These are phyloP conservation scores for Synergus gifuensis DNA, from an alignment of 2,888 invertebrate genomes.

Conservation along the genomic window DNA sequence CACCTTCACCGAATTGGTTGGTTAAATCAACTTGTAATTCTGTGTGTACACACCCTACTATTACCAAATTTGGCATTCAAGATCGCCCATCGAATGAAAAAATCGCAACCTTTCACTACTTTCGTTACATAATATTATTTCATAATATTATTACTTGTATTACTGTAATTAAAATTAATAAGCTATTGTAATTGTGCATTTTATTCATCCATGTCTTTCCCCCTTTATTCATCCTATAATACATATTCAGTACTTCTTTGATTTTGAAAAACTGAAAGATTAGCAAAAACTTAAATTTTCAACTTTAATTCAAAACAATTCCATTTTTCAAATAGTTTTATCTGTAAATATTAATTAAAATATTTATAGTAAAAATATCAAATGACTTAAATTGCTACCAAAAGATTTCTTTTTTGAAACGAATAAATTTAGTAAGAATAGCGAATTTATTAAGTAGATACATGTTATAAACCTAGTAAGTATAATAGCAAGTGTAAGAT, in stretches of 20 bases:
- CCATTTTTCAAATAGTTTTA: not conserved
- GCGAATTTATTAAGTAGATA: not conserved
- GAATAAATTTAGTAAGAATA: not conserved
- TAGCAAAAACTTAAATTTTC: not conserved
- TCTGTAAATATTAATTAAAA: not conserved
- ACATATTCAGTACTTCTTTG: not conserved
- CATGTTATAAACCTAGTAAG: not conserved
- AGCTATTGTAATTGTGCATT: slow-evolving; percentile 68
- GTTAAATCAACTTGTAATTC: slow-evolving; percentile 67
- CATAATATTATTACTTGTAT: slow-evolving; percentile 67
- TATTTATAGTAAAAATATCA: not conserved
- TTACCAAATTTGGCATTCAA: slow-evolving; percentile 46
- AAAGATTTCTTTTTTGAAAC: not conserved
- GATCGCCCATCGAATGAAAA: slow-evolving; percentile 42
- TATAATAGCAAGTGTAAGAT: not conserved
- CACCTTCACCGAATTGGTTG: slow-evolving; percentile 94
- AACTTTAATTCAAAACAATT: not conserved
- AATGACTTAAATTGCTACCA: not conserved
- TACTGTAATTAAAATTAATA: slow-evolving; percentile 73
- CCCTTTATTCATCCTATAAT: slow-evolving; percentile 40
- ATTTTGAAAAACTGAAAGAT: not conserved
- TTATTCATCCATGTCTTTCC: slow-evolving; percentile 43
- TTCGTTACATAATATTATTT: slow-evolving; percentile 54
- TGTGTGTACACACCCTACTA: slow-evolving; percentile 46
- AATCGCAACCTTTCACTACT: slow-evolving; percentile 56